Conservation (phyloP, 2,888 invertebrate species). For the Alloscopus bannaensis region DNA sequence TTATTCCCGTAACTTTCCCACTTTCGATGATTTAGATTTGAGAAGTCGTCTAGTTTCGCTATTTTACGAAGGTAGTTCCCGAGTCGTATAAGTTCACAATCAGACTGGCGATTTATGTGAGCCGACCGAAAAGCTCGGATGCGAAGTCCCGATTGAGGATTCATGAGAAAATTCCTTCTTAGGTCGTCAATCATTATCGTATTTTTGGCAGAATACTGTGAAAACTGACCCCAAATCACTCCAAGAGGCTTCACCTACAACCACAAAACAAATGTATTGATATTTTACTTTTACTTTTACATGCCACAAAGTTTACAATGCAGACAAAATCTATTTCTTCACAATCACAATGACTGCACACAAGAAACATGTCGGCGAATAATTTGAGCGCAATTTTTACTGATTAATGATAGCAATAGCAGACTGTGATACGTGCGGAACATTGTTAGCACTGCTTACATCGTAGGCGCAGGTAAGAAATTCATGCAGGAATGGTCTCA, state of each 20-base stretch:
- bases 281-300: too few relatives aligned
- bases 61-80: constrained; percentile 89
- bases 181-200: constrained; percentile 99
- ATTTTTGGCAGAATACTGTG: constrained; percentile 91
- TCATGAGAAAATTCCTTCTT: constrained; percentile 96
- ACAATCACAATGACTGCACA: too few relatives aligned
- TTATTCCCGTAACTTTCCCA: constrained; percentile 82
- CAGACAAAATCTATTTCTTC: too few relatives aligned
- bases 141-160: constrained; percentile 93
- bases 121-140: constrained; percentile 94
- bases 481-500: constrained; percentile 96
- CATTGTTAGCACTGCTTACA: constrained; percentile 71
- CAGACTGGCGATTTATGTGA: constrained; percentile 89
- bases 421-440: too few relatives aligned
- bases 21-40: constrained; percentile 89
- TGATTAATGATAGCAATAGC: too few relatives aligned
- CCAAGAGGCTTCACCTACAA: constrained; percentile 92
- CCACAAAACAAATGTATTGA: not conserved
- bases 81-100: constrained; percentile 87
- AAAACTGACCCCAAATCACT: constrained; percentile 96
- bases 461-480: constrained; percentile 91
- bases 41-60: constrained; percentile 88
- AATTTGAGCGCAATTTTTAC: too few relatives aligned
- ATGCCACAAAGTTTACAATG: too few relatives aligned
- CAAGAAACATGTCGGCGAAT: too few relatives aligned